These are phyloP conservation scores for Flexamia atlantica DNA, from an alignment of 2,888 invertebrate genomes.

Conservation along the genomic window DNA sequence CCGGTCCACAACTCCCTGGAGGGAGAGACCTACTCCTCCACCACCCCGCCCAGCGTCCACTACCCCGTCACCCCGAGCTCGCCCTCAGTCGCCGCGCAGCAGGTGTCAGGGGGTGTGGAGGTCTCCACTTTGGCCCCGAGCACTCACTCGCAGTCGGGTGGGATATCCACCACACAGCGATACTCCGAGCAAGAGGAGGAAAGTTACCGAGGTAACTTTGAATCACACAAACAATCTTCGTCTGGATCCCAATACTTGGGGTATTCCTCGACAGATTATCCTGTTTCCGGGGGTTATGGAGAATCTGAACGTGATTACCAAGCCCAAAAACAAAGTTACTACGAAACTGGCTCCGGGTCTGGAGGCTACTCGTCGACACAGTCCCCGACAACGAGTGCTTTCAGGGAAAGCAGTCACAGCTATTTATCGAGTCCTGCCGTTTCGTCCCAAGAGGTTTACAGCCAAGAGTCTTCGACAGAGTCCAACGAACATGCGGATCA, in stretches of 20 bases:
- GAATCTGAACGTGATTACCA: background rate
- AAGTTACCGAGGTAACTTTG: background rate
- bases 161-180: background rate
- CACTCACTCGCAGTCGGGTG: background rate
- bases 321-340: background rate
- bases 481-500: background rate
- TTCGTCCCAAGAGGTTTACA: background rate
- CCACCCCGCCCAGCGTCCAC: constrained; percentile 12
- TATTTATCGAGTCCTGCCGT: background rate
- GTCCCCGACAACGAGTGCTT: background rate
- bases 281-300: background rate
- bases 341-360: background rate
- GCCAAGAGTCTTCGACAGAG: constrained; percentile 10
- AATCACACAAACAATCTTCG: constrained; percentile 23
- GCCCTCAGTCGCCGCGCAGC: background rate
- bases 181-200: constrained; percentile 8
- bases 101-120: constrained; percentile 9
- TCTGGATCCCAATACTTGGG: background rate
- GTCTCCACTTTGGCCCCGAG: constrained; percentile 13
- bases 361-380: background rate
- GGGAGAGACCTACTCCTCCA: constrained; percentile 36
- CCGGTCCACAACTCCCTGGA: constrained; percentile 52
- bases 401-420: background rate
- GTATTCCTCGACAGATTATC: background rate
- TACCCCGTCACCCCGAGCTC: background rate